Base-by-base conservation (phyloP, 2,113 vertebrate genomes). In the Aptenodytes patagonicus region DNA sequence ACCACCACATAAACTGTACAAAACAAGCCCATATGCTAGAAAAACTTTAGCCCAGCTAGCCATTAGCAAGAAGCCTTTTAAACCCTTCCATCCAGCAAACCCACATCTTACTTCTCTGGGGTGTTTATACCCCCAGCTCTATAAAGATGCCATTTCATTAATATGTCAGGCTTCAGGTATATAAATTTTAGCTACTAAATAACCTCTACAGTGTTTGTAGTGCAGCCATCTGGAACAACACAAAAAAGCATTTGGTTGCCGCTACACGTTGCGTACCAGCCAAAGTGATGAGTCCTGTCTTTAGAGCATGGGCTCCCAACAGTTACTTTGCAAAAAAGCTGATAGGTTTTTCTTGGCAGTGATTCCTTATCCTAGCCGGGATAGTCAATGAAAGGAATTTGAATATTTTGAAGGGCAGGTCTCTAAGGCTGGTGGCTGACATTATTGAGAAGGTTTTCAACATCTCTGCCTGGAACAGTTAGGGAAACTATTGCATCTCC, bases 1-100 rank as follows among this genome's bases (percentile, higher is more conserved):
- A 96, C 95, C 91, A 95, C 93, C 93, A 96, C 91, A 95, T 88
- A 89, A 90, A 95, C 93, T 72, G 92, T 58, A 88, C 96, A 95
- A 95, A 98, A 90, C 83, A 92, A 91, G 96, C 94, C 93, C 91
- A 46, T 89, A 91, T 46, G 76, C 86, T 62, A 40, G 17, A 71
- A 64, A 82, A 90, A n/a, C 86, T 82, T n/a, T 2, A 87, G 92
- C 86, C 61, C 51, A 60, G 79, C 65, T 76, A 24, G 69, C 84
- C 73, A 42, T 62, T 10, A 95, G 90, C 91, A 52, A 58, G 65
- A 12, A 90, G n/a, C 54, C 78, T 87, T 70, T 89, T 42, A 57
- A 84, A 90, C 18, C 28, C 69, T 22, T 9, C 44, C 52, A 26
- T 7, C 25, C 1, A n/a, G 71, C 38, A 51, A 78, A 51, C 47